Base-by-base conservation (phyloP, 2,888 invertebrate species). In the Noctua pronuba region DNA sequence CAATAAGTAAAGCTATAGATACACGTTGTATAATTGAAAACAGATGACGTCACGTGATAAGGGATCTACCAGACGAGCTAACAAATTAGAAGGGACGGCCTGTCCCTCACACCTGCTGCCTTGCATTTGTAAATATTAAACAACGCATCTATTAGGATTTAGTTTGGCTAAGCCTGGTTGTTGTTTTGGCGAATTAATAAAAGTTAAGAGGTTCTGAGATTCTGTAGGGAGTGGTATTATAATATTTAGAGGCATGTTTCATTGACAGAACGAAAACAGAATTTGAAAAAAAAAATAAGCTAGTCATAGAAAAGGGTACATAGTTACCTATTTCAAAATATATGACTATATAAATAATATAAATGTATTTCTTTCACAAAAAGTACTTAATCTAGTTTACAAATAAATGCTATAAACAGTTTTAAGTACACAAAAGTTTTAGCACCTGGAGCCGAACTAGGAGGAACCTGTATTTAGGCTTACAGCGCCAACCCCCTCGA, bases 61-160 rank as follows among this genome's bases (percentile, higher is more conserved):
- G 91, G 92, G 92, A 90, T 90, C 88, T 65, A 86, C 90, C 85
- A 90, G 82, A 88, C 85, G 90, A 91, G 88, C 92, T 92, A 92
- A 94, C 93, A 93, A 94, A 94, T 94, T 94, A 92, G 92, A 90
- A 90, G 92, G 92, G 91, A 89, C 90, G 84, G 87, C 87, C 88
- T 89, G 92, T 92, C 92, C 86, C 81, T 84, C 87, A 89, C 94
- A 94, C 93, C 94, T 94, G 94, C 85, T 90, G 77, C 89, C 88
- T 80, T 87, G 86, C 82, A 89, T 92, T 91, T 88, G 86, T 89
- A 85, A 88, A 88, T 89, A 88, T 90, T 88, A 84, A 86, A 80
- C 88, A 88, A 77, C 68, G 79, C 80, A 84, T 85, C 80, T 82
- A 82, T 88, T 78, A 80, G 79, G 78, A 83, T 85, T 83, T 84